Base-by-base conservation (phyloP, 2,888 invertebrate genomes). In the Tetropium fuscum region DNA sequence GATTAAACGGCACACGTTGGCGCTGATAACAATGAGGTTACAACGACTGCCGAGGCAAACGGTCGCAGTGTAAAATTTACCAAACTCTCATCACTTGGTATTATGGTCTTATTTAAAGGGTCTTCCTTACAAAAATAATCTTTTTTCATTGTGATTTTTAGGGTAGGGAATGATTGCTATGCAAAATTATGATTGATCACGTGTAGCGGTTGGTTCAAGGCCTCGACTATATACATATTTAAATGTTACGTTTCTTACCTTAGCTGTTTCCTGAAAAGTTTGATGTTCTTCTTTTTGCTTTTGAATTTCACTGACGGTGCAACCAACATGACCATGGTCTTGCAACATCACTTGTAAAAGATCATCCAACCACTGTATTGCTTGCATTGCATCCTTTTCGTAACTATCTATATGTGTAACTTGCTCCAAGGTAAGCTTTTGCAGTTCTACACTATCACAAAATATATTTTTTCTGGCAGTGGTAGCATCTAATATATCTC, bases 361-460 rank as follows among this genome's bases (percentile, higher is more conserved):
- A 76, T 93, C 93, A 67, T 87, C 85, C 65, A 94, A 83, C 93
- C 93, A 94, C 70, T 86, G 84, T 38, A 92, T 87, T 2, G 92
- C 91, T 84, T 92, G 90, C 57, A 86, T 83, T 1, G 89, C 90
- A 75, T 94, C 93, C 70, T 85, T 85, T 80, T 94, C 93, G 78
- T 92, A 93, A 15, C 88, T 87, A 70, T 88, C 84, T 69, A 93
- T 87, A 77, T 93, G 89, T 47, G 90, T 85, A 63, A 90, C 87
- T 83, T 94, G 93, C 75, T 93, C 90, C 68, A 93, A 81, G 58
- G 92, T 90, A 60, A 94, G 82, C 76, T 90, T 89, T 75, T 92
- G 89, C 66, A 93, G 81, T 72, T 92, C 91, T 2, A 91, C 87
- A 69, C 91, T 88, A 72, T 93, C 92, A 66, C 89, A 85, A 75